Base-by-base conservation (phyloP, 2,888 invertebrate species). In the Sabellastarte sp. region DNA sequence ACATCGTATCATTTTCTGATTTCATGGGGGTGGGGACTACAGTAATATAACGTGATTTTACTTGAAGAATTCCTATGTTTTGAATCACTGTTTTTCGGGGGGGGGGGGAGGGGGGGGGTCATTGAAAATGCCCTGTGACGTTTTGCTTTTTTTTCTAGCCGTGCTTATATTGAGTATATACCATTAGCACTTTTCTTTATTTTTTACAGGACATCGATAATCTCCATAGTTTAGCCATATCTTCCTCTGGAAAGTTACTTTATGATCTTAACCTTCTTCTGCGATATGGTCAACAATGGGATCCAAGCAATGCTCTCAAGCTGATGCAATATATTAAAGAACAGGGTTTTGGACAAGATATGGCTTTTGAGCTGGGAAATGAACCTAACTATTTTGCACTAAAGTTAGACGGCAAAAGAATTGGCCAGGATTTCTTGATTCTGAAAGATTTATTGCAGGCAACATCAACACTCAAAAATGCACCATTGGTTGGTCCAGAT, bases 311-410 rank as follows among this genome's bases (percentile, higher is more conserved):
- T 53, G 53, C 53, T 26, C 53, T 15, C 20, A 26, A 53, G 5
- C 53, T 53, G 4, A n/a, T 10, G 20, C 53, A 26, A 53, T 53
- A 24, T 26, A 53, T 53, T 20, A n/a, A 26, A 24, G 53, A 26
- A 10, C 20, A 10, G 26, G 26, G 10, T 5, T 10, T 5, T 26
- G 5, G 15, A 26, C 24, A n/a, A 5, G 24, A 24, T 5, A 26
- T 53, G 53, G 53, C 20, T 26, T 53, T 53, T 53, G 53, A 53
- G 53, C 28, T 53, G 53, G 53, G 53, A 26, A 53, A 53, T 53
- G 53, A 53, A 26, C 26, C 20, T 5, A 10, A 10, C 10, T 53
- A 53, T 26, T 15, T 15, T 10, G 53, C 10, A 5, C 24, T n/a
- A 5, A 26, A 53, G 4, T 5, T 26, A 24, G 5, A 10, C 24